phyloP scores from a whole-genome alignment of 2,113 vertebrate species.

The Pedetes capensis region DNA sequence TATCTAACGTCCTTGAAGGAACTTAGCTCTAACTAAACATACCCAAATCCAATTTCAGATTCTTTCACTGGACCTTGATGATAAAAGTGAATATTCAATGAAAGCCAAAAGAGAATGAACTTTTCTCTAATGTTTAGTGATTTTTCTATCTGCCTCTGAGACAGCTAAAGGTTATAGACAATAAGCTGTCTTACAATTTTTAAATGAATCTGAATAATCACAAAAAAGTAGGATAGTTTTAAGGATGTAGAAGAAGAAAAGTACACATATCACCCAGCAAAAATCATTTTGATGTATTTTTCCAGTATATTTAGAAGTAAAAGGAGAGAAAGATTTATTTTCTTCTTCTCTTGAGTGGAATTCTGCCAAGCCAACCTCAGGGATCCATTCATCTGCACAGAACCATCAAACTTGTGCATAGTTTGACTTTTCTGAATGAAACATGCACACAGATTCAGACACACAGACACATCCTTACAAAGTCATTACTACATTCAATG shows the following conservation, averaged over 20 bases:
- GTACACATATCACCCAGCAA: not conserved
- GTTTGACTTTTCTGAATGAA: not conserved
- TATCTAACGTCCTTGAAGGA: conserved; percentile 65
- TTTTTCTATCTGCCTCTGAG: conserved; percentile 36
- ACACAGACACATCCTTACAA: not conserved
- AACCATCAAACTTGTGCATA: no score
- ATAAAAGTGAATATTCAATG: conserved; percentile 62
- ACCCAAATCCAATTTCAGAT: conserved; percentile 56
- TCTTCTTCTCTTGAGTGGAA: not conserved
- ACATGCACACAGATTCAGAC: not conserved
- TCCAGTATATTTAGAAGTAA: not conserved
- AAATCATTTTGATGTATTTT: not conserved
- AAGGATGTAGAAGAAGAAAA: not conserved
- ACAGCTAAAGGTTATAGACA: conserved; percentile 26
- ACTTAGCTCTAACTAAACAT: conserved; percentile 70
- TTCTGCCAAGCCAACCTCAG: not conserved
- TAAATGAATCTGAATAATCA: conserved; percentile 18
- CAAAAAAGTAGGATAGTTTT: not conserved
- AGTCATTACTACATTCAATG: not conserved
- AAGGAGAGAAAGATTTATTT: not conserved
- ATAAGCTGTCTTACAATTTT: not conserved
- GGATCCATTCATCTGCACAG: not conserved
- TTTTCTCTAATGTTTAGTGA: conserved; percentile 61
- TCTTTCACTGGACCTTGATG: conserved; percentile 49
- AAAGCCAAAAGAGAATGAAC: conserved; percentile 55